Base-by-base conservation (phyloP, 2,113 vertebrate species). In the Passer domesticus region DNA sequence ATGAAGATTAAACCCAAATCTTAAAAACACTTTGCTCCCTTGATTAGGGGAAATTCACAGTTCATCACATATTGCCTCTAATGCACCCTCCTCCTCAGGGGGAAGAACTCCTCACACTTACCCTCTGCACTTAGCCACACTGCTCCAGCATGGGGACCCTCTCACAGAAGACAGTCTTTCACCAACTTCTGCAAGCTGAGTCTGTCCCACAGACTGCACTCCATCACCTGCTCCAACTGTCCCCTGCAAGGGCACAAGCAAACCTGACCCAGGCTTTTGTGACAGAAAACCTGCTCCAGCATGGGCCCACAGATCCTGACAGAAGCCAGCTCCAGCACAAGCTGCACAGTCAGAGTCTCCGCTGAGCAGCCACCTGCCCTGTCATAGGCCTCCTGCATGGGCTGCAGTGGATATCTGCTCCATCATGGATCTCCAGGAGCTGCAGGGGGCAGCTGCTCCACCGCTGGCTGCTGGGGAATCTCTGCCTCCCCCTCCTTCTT, bases 361-460 rank as follows among this genome's bases (percentile, higher is more conserved):
- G 53, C 8, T 0, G 0, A 52, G 46, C 39, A 60, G 9, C 39
- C 30, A 16, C 11, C 23, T 58, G 37, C 49, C 14, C 27, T 7
- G 13, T 11, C 28, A n/a, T 0, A 10, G 66, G 28, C 8, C 20
- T 66, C 31, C 28, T 44, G 31, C 15, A 11, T 2, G 7, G 58
- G 50, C 58, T 66, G 81, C 37, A 41, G 67, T 15, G 28, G 44
- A 2, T 18, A 22, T 53, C 37, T 59, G 39, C n/a, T 60, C 46
- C 22, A 31, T 5, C 30, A 23, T 2, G 25, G 47, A 41, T 12
- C 30, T 55, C 75, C 60, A 55, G 4, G 19, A 41, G 82, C 59
- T 41, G 39, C 44, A 60, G 39, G 6, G 6, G 5, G 12, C 30
- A 74, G 59, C n/a, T 43, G 52, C 60, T 33, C 47, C 46, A 47